Percentiles rank a stretch among this genome's conserved stretches.
Evolutionary conservation across 1,140 invertebrate species (phyloP).

Genomic region (Chrysomallon squamiferum): DNA sequence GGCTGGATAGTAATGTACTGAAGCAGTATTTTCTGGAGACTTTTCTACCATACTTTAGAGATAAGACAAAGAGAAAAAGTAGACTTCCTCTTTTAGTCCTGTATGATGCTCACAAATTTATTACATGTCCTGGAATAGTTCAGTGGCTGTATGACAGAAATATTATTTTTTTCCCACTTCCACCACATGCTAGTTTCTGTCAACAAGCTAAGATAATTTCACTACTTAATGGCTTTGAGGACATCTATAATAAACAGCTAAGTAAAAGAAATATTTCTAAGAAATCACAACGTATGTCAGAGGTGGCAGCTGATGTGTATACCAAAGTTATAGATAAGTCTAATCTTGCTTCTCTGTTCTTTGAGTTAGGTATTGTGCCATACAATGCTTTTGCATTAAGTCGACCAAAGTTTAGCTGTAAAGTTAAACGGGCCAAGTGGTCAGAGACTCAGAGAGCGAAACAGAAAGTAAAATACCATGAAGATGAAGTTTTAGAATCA

Average conservation of each 20-base stretch:
- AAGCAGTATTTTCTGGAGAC: background rate
- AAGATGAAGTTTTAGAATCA: too few relatives aligned
- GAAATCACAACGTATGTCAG: too few relatives aligned
- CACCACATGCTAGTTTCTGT: background rate
- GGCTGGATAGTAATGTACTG: background rate
- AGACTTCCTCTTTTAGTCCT: background rate
- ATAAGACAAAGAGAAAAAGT: background rate
- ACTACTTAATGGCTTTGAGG: background rate
- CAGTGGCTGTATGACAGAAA: background rate
- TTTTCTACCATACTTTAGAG: background rate
- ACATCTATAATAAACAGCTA: background rate
- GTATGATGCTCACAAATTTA: slow-evolving; percentile 1
- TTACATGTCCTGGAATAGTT: background rate
- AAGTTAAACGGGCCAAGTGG: too few relatives aligned
- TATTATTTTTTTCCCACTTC: background rate
- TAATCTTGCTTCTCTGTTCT: too few relatives aligned
- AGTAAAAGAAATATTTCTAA: too few relatives aligned
- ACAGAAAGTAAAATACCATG: too few relatives aligned
- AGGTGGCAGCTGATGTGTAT: too few relatives aligned
- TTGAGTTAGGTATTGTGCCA: too few relatives aligned
- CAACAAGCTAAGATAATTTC: background rate
- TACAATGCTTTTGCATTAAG: too few relatives aligned
- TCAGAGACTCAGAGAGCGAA: too few relatives aligned
- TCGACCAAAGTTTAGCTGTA: too few relatives aligned
- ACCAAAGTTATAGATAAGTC: too few relatives aligned